Percentiles rank a stretch among this genome's conserved stretches.
Conservation (phyloP, 2,797 vertebrate species). For the Dromococcyx pavoninus region DNA sequence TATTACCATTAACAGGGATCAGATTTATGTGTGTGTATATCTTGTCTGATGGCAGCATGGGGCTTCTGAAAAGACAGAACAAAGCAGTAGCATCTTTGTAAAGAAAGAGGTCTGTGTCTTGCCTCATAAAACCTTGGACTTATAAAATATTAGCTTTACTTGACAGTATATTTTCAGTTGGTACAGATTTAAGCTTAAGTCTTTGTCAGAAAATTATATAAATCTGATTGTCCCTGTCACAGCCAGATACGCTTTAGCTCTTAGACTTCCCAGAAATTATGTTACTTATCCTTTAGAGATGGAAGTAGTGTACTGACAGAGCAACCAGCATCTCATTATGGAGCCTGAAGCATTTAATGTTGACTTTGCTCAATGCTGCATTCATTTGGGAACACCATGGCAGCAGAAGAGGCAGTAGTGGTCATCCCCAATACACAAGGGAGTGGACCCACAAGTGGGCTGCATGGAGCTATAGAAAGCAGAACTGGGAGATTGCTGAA, state of each 20-base stretch:
- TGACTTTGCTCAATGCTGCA: accelerated
- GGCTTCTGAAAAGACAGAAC: neutral
- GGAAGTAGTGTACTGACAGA: neutral
- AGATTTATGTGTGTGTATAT: neutral
- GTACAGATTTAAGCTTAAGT: slow-evolving; percentile 47
- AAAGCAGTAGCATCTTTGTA: neutral
- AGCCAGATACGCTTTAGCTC: slow-evolving; percentile 22
- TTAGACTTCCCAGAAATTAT: neutral
- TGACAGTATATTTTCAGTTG: slow-evolving; percentile 29
- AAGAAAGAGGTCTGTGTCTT: neutral
- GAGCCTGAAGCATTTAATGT: neutral
- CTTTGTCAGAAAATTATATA: slow-evolving; percentile 60
- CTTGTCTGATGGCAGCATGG: neutral
- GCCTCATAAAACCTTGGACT: slow-evolving; percentile 13
- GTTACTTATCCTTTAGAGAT: slow-evolving; percentile 3
- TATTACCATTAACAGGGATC: neutral
- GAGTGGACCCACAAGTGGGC: accelerated
- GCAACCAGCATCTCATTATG: neutral
- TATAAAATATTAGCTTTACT: slow-evolving; percentile 33
- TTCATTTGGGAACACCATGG: neutral
- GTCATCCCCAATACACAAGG: neutral
- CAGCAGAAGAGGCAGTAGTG: neutral
- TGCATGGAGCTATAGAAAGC: neutral
- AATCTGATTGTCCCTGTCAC: slow-evolving; percentile 50
- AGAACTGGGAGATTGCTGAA: neutral